These are phyloP conservation scores for Machimus rusticus DNA, from an alignment of 2,888 invertebrate genomes.

Conservation along the genomic window DNA sequence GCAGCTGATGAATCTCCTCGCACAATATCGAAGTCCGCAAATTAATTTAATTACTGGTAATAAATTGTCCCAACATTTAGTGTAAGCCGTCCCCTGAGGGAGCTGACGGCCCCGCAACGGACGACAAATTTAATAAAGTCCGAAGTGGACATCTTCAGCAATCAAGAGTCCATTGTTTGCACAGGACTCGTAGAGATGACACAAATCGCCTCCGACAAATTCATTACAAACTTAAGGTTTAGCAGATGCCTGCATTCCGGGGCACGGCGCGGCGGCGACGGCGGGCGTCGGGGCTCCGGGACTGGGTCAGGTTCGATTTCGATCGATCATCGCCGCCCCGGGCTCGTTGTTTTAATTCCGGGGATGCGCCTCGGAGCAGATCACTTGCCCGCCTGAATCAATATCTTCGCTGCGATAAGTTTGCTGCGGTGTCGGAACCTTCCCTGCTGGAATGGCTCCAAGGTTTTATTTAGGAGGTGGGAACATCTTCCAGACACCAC, in stretches of 20 bases:
- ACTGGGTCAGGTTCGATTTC: not conserved
- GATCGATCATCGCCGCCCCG: not conserved
- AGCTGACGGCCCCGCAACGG: not conserved
- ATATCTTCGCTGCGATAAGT: not conserved
- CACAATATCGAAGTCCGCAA: slow-evolving; percentile 40
- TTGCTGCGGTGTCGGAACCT: not conserved
- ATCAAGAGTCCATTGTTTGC: slow-evolving; percentile 43
- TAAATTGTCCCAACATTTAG: slow-evolving; percentile 42
- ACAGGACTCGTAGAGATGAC: slow-evolving; percentile 35
- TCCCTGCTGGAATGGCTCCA: not conserved
- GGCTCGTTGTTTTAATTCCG: slow-evolving; percentile 17
- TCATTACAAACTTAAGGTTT: slow-evolving; percentile 4
- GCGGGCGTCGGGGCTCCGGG: not conserved
- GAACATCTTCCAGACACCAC: no score
- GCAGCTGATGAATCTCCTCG: slow-evolving; percentile 13
- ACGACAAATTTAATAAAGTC: slow-evolving; percentile 36
- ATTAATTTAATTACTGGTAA: slow-evolving; percentile 46
- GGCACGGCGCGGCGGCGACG: not conserved
- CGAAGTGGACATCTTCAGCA: slow-evolving; percentile 42
- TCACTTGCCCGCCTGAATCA: not conserved
- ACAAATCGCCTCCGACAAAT: slow-evolving; percentile 35
- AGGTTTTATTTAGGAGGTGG: no score
- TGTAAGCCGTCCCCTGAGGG: slow-evolving; percentile 12
- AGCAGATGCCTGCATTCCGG: slow-evolving; percentile 17
- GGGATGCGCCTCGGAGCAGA: not conserved